Conservation (phyloP, 2,113 vertebrate genomes). For the Podiceps cristatus region DNA sequence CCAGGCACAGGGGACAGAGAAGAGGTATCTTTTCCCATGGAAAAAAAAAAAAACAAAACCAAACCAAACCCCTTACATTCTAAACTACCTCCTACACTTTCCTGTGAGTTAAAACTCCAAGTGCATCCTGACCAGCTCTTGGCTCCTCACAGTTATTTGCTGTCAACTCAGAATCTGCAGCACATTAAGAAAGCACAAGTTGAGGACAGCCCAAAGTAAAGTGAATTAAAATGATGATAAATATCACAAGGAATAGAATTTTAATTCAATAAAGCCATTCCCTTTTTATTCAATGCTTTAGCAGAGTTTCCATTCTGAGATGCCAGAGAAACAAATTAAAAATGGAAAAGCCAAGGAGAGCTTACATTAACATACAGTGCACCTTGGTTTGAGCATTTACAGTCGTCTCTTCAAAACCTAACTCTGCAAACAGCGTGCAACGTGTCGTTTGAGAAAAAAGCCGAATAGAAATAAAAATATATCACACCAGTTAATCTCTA, state of each 20-base stretch:
- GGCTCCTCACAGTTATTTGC: neutral
- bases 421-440: neutral
- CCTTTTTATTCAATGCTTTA: neutral
- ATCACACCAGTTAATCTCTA: conserved; percentile 7
- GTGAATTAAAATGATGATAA: neutral
- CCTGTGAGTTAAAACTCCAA: conserved; percentile 32
- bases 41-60: neutral
- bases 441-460: neutral
- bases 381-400: neutral
- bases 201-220: neutral
- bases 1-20: conserved; percentile 17
- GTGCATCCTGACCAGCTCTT: neutral
- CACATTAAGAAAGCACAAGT: neutral
- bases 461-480: neutral
- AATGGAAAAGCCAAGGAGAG: neutral
- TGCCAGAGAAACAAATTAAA: neutral
- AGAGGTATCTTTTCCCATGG: conserved; percentile 54
- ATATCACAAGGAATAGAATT: neutral
- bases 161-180: conserved; percentile 9
- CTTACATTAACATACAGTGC: neutral
- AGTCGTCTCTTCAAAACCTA: neutral
- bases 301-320: neutral
- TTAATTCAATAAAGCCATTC: neutral
- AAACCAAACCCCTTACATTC: neutral
- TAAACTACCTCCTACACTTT: conserved; percentile 60